phyloP scores from a whole-genome alignment of 2,797 vertebrate genomes.

The Picus viridis region DNA sequence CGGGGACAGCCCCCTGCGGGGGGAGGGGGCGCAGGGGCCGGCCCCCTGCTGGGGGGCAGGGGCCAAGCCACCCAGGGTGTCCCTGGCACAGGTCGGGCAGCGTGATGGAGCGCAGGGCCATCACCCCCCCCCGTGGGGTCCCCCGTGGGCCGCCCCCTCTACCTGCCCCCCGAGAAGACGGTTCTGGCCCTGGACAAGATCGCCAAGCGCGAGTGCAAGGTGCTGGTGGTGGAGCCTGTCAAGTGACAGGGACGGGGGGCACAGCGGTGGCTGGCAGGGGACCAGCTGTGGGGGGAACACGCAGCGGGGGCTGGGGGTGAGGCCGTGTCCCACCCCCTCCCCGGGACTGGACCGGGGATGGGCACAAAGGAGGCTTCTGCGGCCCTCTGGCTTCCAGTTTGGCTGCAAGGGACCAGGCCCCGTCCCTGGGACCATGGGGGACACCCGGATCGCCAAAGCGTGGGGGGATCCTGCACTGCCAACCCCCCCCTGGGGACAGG shows the following conservation, averaged over 20 bases:
- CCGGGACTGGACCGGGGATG: neutral
- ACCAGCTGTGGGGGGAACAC: neutral
- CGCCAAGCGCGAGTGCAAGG: constrained; percentile 94
- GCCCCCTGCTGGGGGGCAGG: neutral
- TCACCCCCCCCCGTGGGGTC: constrained; percentile 93
- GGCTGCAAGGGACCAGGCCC: neutral
- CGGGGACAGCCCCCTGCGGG: too few species aligned
- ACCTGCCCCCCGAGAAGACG: constrained; percentile 88
- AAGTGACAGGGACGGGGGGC: constrained; percentile 40
- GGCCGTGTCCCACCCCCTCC: neutral
- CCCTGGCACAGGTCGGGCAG: constrained; percentile 82
- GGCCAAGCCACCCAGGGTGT: too few species aligned
- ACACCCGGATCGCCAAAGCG: too few species aligned
- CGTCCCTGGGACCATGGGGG: neutral
- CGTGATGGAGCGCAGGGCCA: constrained; percentile 93
- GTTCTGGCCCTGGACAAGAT: constrained; percentile 94
- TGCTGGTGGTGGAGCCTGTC: constrained; percentile 87
- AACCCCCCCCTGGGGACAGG: neutral
- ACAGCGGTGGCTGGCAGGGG: neutral
- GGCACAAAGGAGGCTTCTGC: neutral
- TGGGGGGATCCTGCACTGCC: neutral
- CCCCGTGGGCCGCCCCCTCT: constrained; percentile 89
- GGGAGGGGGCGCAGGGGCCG: neutral
- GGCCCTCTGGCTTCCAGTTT: neutral
- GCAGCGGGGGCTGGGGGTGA: neutral